Evolutionary conservation across 2,797 vertebrate genomes (phyloP), one percentile per base, ranked within the genome.

Genomic region (Sitta carolinensis): DNA sequence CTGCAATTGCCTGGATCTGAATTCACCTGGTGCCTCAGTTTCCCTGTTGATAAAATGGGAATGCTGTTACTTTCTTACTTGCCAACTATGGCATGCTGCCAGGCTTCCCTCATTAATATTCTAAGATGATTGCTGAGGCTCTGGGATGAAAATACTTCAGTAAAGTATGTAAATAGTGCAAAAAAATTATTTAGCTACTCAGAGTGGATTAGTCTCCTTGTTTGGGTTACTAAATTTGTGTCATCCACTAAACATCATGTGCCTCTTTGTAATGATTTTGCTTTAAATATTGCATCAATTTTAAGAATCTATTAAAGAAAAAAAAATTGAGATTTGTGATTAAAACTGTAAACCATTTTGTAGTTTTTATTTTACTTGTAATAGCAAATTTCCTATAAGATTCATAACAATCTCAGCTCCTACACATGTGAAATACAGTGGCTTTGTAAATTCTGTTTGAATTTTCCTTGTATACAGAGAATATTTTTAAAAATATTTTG

Each of bases 101-200:
- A 91, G 73, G 22, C 76, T 75, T 80, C 52, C 13, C 55, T 88
- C 66, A 81, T 94, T 94, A 91, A 81, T 91, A 91, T 92, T 95
- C 89, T 50, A 50, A 90, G 78, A 72, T 79, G 76, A 25, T 86
- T 64, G 51, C 93, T 45, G 66, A 92, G 73, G 67, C 66, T 87
- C 68, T 76, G 87, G 94, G 62, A 84, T 89, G 87, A 92, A 94
- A 93, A 87, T 93, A 95, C 88, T 96, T 95, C 81, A 94, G 84
- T 82, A 83, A 95, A 93, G 93, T 84, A 84, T 76, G 87, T 95
- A 94, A 97, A 96, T 50, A 94, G 78, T 91, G 55, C n/a, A 93
- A 95, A 96, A 86, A 95, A 92, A 77, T 6, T 81, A 87, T 64
- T 57, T 25, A 95, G 36, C 84, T 62, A 61, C 92, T 95, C 70